A percentile compares a stretch with the other conserved stretches of the same genome.
These are phyloP conservation scores for Harpagus bidentatus DNA, from an alignment of 2,113 vertebrate species.

Conservation along the genomic window DNA sequence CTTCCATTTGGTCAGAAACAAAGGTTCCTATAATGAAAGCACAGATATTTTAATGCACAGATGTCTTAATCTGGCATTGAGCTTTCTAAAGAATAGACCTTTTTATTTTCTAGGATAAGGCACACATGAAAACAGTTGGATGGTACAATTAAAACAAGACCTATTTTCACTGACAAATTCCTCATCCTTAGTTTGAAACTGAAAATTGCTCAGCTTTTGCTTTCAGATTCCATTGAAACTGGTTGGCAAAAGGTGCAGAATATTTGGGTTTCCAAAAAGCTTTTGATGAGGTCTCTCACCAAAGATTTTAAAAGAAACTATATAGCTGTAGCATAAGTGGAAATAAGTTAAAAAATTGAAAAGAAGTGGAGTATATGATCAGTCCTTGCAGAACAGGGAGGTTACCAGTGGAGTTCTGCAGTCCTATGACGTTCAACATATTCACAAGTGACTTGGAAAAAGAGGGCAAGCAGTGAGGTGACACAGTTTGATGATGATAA, in stretches of 20 bases:
- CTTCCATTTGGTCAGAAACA: background rate
- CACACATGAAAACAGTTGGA: background rate
- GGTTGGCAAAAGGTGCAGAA: background rate
- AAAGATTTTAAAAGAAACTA: background rate
- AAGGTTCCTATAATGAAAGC: background rate
- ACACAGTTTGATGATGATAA: background rate
- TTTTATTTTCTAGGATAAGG: background rate
- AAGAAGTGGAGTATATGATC: background rate
- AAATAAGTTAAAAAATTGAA: background rate
- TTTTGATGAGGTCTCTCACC: background rate
- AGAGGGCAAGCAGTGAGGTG: background rate
- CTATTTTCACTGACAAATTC: background rate
- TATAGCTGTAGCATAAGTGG: background rate
- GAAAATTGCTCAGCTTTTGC: background rate
- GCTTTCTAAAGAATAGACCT: background rate
- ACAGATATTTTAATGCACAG: background rate
- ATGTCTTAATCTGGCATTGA: background rate
- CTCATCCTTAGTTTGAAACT: background rate
- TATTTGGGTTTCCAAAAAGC: background rate
- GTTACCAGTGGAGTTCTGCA: background rate
- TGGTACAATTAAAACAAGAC: background rate
- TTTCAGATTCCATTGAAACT: background rate
- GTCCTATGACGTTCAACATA: background rate
- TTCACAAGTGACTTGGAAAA: background rate
- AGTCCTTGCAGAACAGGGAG: background rate